A percentile compares a stretch with the other conserved stretches of the same genome.
Conservation (phyloP, 2,888 invertebrate genomes). For the Patella caerulea region DNA sequence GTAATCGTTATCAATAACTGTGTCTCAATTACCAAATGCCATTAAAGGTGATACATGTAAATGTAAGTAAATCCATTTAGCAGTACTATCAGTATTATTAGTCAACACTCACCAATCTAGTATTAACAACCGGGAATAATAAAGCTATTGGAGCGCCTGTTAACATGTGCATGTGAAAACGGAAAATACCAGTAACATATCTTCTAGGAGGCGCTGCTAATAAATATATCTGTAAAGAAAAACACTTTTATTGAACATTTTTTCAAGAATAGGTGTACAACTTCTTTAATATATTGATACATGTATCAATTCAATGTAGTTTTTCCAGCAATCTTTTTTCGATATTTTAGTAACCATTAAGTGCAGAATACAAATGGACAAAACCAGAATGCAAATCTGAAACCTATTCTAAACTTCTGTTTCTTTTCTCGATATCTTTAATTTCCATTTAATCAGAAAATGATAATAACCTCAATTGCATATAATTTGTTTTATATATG, state of each 20-base stretch:
- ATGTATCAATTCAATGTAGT: not conserved
- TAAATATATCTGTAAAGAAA: constrained; percentile 84
- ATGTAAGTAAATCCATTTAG: too few species aligned
- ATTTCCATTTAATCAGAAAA: too few species aligned
- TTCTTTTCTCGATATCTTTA: too few species aligned
- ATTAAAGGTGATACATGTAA: too few species aligned
- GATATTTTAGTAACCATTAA: not conserved
- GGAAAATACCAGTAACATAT: constrained; percentile 85
- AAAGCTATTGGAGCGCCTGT: constrained; percentile 95
- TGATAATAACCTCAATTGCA: too few species aligned
- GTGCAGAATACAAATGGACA: too few species aligned
- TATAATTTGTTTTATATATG: too few species aligned
- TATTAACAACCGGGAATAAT: constrained; percentile 94
- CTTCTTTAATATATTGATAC: not conserved
- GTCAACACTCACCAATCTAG: constrained; percentile 76
- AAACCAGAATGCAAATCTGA: too few species aligned
- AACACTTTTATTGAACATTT: not conserved
- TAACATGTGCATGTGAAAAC: constrained; percentile 92
- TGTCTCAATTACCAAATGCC: too few species aligned
- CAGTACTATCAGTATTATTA: too few species aligned
- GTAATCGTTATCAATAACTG: too few species aligned
- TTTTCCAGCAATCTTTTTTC: not conserved
- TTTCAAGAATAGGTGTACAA: constrained; percentile 34
- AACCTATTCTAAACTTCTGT: too few species aligned
- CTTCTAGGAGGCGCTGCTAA: constrained; percentile 89